Evolutionary conservation across 53 echinoderm and acorn worm species (phyloP).

Genomic region (Astropecten irregularis): DNA sequence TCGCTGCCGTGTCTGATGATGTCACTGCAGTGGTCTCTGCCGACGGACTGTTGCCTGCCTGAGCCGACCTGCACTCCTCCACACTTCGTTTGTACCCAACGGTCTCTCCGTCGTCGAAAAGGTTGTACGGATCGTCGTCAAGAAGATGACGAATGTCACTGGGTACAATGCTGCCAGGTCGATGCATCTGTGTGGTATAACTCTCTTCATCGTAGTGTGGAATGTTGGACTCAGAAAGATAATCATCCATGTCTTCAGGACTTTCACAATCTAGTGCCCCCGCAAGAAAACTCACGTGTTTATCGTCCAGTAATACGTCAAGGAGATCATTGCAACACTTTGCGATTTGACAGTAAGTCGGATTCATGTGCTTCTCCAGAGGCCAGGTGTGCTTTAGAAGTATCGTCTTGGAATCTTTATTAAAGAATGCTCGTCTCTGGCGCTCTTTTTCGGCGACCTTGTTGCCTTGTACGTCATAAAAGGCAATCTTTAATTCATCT

Average conservation of each 20-base stretch:
- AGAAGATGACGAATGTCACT: constrained; percentile 65
- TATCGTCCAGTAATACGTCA: neutral
- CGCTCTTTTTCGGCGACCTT: neutral
- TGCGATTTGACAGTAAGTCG: constrained; percentile 4
- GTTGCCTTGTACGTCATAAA: constrained; percentile 12
- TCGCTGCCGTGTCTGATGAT: neutral
- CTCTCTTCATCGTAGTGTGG: constrained; percentile 22
- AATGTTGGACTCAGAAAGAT: constrained; percentile 8
- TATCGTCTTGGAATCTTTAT: neutral
- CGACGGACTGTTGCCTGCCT: no score
- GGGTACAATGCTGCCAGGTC: constrained; percentile 64
- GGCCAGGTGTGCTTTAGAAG: constrained; percentile 5
- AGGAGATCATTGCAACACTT: constrained; percentile 7
- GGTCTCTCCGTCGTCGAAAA: constrained; percentile 59
- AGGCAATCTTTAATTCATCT: neutral
- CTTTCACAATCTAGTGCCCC: constrained; percentile 19
- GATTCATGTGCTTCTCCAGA: neutral
- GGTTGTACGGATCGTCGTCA: constrained; percentile 69
- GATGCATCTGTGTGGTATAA: neutral
- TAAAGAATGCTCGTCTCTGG: constrained; percentile 27
- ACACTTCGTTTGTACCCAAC: constrained; percentile 58
- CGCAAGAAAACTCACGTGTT: neutral
- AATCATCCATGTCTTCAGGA: constrained; percentile 18
- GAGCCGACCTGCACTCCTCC: constrained; percentile 1
- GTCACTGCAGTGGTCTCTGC: no score